Base-by-base conservation (phyloP, 2,797 vertebrate species). In the Karalla daura region DNA sequence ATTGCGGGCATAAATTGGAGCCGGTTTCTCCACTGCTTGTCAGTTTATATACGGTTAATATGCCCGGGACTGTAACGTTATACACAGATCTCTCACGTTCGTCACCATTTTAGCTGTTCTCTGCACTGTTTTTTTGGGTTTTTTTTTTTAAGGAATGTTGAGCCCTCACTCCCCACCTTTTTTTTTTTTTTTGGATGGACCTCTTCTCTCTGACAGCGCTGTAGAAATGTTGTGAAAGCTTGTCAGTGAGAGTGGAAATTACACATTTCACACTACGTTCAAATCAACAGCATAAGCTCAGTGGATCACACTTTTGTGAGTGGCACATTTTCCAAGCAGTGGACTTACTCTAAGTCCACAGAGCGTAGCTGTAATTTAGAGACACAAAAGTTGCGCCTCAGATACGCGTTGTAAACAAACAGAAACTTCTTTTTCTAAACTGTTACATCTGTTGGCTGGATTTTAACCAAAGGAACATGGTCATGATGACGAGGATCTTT, bases 261-360 rank as follows among this genome's bases (percentile, higher is more conserved):
- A 63, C 64, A 61, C 54, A 30, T 72, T 80, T 85, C 53, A 80
- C 75, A 70, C 68, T 50, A 53, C 51, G 15, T 74, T 70, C 69
- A 70, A 69, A 67, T 84, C 40, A 74, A 46, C 66, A 68, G 24
- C 33, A 61, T 60, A 61, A 71, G 25, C 44, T 28, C 62, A 47
- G 46, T 45, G 36, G 44, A 63, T 68, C 52, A 55, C 72, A 69
- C 41, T 23, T 75, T 52, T 58, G 21, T 58, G 50, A 46, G 49
- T 47, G 40, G 33, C 35, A 24, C 28, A 20, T 55, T 60, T 54
- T 21, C 40, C 27, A 33, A 53, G 24, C 27, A 7, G 17, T 50
- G 9, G n/a, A n/a, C n/a, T n/a, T n/a, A n/a, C n/a, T n/a, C n/a
- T n/a, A n/a, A n/a, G n/a, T n/a, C 4, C 24, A 30, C 5, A 24